Percentiles rank a stretch among this genome's conserved stretches.
Conservation (phyloP, 2,113 vertebrate species). For the Hydropotes inermis region DNA sequence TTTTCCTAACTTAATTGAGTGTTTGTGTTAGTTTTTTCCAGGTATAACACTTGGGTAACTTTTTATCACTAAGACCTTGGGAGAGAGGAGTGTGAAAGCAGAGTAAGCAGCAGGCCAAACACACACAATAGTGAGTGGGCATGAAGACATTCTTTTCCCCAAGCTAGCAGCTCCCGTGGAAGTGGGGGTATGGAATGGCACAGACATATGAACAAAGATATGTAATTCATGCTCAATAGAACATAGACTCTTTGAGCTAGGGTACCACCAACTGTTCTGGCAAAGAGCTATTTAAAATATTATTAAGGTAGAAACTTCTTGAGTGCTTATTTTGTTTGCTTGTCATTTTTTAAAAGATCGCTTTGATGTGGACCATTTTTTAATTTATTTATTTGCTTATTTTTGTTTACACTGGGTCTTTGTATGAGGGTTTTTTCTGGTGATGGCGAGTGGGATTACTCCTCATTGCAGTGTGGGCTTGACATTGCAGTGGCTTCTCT, state of each 20-base stretch:
- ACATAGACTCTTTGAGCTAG: background rate
- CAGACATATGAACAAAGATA: background rate
- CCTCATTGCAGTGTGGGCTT: background rate
- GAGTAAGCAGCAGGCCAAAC: background rate
- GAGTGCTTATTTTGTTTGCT: background rate
- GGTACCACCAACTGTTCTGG: background rate
- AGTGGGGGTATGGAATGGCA: too few relatives aligned
- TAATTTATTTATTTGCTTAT: background rate
- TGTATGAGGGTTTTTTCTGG: rapidly evolving
- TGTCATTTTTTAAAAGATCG: background rate
- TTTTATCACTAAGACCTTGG: background rate
- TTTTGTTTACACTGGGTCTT: background rate
- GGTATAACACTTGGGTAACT: background rate
- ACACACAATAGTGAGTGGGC: background rate
- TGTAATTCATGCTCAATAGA: background rate
- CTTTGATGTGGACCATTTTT: background rate
- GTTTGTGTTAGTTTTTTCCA: background rate
- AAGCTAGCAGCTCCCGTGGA: background rate
- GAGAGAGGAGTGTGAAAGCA: background rate
- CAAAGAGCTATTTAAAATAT: background rate
- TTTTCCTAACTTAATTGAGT: background rate
- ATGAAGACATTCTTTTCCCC: background rate
- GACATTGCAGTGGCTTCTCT: background rate
- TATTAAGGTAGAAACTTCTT: background rate
- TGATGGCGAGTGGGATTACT: background rate